Evolutionary conservation across 2,888 invertebrate species (phyloP), one percentile per base, ranked within the genome.

Genomic region (Eilema depressum): DNA sequence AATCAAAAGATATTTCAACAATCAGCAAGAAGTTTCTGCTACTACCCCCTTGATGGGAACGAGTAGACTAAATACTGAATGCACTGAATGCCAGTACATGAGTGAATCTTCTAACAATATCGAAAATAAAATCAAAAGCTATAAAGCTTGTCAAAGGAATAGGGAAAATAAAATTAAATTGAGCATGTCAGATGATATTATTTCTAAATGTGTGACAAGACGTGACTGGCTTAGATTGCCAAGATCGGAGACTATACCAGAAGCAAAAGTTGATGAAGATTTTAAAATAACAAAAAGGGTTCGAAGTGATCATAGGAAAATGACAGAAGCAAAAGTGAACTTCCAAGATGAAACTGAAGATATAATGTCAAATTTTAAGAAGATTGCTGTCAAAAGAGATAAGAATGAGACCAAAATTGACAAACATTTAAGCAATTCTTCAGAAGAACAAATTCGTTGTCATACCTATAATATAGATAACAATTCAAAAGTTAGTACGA

Each of bases 171-270:
- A 87, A 12, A 72, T 84, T 0, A 92, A 92, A 78, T 74, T 86
- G 2, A 89, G 91, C 68, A 86, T 93, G 85, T 94, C 95, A 0
- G 95, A 95, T 69, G 95, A 95, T 77, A 93, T 95, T n/a, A 73
- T 95, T 47, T 88, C 92, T 0, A 95, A 95, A 86, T 95, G 92
- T 74, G 61, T 93, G 8, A 93, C 89, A 10, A 86, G 94, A 74
- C 83, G 94, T n/a, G 89, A 91, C 64, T 95, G 95, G 94, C 87
- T 79, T 10, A 84, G 84, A 3, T 80, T 89, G 25, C 83, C 87
- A 5, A 87, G 83, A 78, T 88, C 90, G 0, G 88, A 90, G 20
- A 82, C 79, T 0, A 84, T 85, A 12, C 81, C 78, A 0, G 89
- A 87, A 79, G 82, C 87, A 0, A 82, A 84, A 17, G 83, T 84